Evolutionary conservation across 2,888 invertebrate species (phyloP).

Genomic region (Macrosiphum euphorbiae): DNA sequence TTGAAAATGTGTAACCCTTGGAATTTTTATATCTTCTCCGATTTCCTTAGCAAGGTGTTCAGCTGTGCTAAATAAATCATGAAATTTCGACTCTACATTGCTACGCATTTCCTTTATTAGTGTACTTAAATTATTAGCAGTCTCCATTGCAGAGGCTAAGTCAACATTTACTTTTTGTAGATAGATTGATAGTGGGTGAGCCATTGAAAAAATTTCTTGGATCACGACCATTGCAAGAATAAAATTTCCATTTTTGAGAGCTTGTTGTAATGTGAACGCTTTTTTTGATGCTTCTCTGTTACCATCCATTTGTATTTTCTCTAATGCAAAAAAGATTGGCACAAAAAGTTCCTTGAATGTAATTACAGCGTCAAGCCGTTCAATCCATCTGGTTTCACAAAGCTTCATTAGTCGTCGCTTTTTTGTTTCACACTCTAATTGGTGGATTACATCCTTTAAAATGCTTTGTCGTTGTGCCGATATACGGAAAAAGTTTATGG

Average conservation of each 20-base stretch:
- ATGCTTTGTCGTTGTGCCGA: constrained; percentile 25
- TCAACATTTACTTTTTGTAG: too few species aligned
- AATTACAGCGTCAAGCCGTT: constrained; percentile 63
- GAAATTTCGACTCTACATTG: constrained; percentile 41
- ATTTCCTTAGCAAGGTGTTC: constrained; percentile 1
- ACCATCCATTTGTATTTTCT: constrained; percentile 43
- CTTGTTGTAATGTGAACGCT: constrained; percentile 57
- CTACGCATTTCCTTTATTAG: constrained; percentile 14
- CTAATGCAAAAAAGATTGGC: constrained; percentile 34
- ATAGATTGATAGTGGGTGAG: constrained; percentile 39
- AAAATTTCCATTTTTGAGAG: constrained; percentile 58
- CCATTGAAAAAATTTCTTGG: constrained; percentile 47
- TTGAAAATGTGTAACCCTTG: neutral
- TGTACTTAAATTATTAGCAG: constrained; percentile 35
- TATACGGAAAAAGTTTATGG: constrained; percentile 68
- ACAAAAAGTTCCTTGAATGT: constrained; percentile 57
- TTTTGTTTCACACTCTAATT: constrained; percentile 48
- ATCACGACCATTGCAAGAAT: constrained; percentile 57
- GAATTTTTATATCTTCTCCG: constrained; percentile 27
- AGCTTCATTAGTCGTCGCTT: constrained; percentile 57
- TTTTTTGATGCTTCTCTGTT: constrained; percentile 49
- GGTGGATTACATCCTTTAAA: neutral
- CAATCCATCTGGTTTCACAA: constrained; percentile 64
- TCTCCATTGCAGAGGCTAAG: constrained; percentile 43
- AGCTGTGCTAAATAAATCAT: constrained; percentile 46